Percentiles rank a stretch among this genome's conserved stretches.
phyloP scores from a whole-genome alignment of 1,140 invertebrate genomes.

The Drosophila yakuba region DNA sequence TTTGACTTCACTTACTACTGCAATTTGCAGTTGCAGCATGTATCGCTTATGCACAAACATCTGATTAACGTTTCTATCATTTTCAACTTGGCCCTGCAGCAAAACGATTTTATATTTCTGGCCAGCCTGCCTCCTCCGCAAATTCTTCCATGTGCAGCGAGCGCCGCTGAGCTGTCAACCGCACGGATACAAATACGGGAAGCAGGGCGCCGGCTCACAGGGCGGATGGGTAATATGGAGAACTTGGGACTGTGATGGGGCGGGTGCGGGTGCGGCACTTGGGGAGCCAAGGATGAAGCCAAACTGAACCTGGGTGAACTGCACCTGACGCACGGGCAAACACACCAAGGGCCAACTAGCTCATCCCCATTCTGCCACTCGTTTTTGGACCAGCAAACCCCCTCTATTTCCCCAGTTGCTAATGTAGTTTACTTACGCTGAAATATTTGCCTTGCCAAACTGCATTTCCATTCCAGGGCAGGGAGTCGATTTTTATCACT shows the following conservation, averaged over 20 bases:
- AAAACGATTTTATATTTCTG: conserved; percentile 41
- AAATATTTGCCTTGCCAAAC: conserved; percentile 70
- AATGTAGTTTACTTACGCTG: conserved; percentile 75
- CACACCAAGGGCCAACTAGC: conserved; percentile 56
- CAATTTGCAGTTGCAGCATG: conserved; percentile 1
- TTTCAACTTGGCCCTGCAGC: conserved; percentile 43
- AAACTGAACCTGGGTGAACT: conserved; percentile 46
- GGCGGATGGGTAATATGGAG: conserved; percentile 6
- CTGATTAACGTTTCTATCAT: conserved; percentile 49
- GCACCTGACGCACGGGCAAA: conserved; percentile 70
- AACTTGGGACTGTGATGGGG: not conserved
- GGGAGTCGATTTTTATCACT: conserved; percentile 48
- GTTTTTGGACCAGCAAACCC: not conserved
- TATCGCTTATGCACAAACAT: conserved; percentile 51
- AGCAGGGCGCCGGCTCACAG: conserved; percentile 5
- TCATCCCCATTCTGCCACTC: conserved; percentile 19
- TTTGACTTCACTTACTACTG: not conserved
- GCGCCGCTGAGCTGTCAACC: conserved; percentile 62
- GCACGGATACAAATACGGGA: conserved; percentile 55
- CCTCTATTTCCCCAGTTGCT: conserved; percentile 48
- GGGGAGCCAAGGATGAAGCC: conserved; percentile 11
- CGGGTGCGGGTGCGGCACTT: not conserved
- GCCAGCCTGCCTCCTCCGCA: conserved; percentile 9
- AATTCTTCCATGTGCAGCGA: conserved; percentile 42
- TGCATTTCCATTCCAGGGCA: conserved; percentile 55